Evolutionary conservation across 2,113 vertebrate genomes (phyloP), one percentile per base, ranked within the genome.

Genomic region (Xyliphius kryptos): DNA sequence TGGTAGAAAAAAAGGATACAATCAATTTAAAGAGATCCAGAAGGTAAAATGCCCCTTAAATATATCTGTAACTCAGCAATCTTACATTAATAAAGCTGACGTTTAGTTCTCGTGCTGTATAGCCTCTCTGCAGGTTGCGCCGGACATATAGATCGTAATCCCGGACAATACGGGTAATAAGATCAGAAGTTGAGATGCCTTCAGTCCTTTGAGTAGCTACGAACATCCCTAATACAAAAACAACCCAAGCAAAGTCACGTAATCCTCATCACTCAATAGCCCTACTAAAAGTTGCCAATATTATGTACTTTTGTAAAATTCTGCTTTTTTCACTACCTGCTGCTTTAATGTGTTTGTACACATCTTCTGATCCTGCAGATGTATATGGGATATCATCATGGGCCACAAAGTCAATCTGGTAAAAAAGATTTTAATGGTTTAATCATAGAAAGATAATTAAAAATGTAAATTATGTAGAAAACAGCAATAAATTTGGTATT

Each of bases 331-430:
- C 5, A 86, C 81, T 69, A 98, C 96, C 94, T 86, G 94, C 94
- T 77, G 95, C 94, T 81, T 99, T 99, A 81, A 98, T 97, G 76
- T 98, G 94, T 86, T 95, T 96, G 78, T 98, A 99, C 21, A 99
- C 92, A 10, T 99, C 95, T 79, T 99, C 95, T n/a, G 91, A 95
- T 77, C 96, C 96, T 75, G 96, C 96, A n/a, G 96, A 98, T 64
- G 94, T 97, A 86, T 99, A 99, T 0, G 96, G 95, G 77, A 98
- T 97, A 68, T 98, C 95, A 74, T 98, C 96, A 0, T 97, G 95
- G 64, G 95, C 96, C 86, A 99, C 95, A 70, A 99, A 99, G 82
- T 99, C 95, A 78, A 99, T 99, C 96, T 98, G 83, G 26, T 32
- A 32, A 32, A 32, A 26, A 26, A 32, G 7, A 32, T 5, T 32